phyloP scores from a whole-genome alignment of 1,140 invertebrate genomes.

The Sogatella furcifera region DNA sequence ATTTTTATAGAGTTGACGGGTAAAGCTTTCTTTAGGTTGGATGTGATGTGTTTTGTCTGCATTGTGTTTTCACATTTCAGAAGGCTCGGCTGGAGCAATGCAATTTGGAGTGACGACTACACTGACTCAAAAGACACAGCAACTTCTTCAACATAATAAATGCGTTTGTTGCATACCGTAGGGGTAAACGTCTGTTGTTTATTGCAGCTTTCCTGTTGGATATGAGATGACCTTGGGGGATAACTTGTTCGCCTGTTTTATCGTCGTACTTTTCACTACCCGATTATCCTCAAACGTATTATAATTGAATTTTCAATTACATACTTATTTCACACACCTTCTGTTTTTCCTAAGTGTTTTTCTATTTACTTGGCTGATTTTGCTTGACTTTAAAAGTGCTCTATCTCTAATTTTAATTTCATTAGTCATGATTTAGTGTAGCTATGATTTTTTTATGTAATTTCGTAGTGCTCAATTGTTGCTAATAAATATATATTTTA shows the following conservation, averaged over 20 bases:
- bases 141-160: neutral
- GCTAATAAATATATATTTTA: neutral
- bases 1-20: neutral
- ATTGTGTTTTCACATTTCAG: slow-evolving; percentile 2
- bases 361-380: slow-evolving; percentile 4
- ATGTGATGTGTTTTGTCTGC: neutral
- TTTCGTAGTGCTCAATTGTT: slow-evolving; percentile 3
- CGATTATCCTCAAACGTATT: slow-evolving; percentile 3
- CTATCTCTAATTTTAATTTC: slow-evolving; percentile 4
- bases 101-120: neutral
- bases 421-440: slow-evolving; percentile 1
- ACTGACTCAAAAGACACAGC: neutral
- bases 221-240: neutral
- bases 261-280: slow-evolving; percentile 1
- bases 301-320: neutral
- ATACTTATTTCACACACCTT: slow-evolving; percentile 1
- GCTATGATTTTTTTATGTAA: slow-evolving; percentile 1
- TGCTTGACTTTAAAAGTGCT: slow-evolving; percentile 2
- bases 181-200: slow-evolving; percentile 1
- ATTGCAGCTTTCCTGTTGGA: slow-evolving; percentile 3
- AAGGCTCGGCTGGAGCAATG: neutral
- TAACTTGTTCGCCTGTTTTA: neutral
- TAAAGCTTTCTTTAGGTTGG: neutral
- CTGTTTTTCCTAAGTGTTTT: slow-evolving; percentile 3
- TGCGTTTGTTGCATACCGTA: neutral